phyloP scores from a whole-genome alignment of 2,113 vertebrate genomes.

The Saccopteryx bilineata region DNA sequence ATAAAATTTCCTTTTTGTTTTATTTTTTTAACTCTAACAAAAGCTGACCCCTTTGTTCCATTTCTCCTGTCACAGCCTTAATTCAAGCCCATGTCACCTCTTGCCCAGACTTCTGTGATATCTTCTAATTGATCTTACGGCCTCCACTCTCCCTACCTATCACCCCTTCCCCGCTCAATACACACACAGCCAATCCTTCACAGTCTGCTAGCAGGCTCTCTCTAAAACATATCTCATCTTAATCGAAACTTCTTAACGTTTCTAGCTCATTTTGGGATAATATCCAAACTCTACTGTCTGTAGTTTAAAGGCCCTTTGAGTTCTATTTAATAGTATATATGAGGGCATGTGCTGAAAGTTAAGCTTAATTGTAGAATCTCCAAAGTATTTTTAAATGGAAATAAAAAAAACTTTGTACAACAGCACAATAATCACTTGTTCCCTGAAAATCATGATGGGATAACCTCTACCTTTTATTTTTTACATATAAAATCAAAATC shows the following conservation, averaged over 20 bases:
- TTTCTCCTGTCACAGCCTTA: neutral
- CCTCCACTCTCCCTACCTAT: neutral
- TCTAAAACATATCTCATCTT: neutral
- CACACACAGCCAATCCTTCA: neutral
- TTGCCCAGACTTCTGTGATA: neutral
- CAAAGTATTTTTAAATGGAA: neutral
- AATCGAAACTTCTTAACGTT: neutral
- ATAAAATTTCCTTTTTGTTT: neutral
- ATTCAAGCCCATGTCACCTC: neutral
- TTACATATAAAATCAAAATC: neutral
- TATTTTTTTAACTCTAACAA: neutral
- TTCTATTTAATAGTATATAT: neutral
- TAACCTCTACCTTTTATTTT: neutral
- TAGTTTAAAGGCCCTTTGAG: neutral
- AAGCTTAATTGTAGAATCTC: constrained; percentile 1
- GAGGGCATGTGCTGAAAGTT: neutral
- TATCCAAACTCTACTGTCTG: neutral
- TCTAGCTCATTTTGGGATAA: neutral
- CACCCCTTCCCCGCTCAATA: neutral
- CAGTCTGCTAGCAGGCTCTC: neutral
- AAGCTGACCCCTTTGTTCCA: neutral
- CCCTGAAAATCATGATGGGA: neutral
- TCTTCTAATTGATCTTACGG: neutral
- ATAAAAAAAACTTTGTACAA: neutral
- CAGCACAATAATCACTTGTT: neutral